Evolutionary conservation across 2,888 invertebrate species (phyloP).

Genomic region (Synanthedon andrenaeformis): DNA sequence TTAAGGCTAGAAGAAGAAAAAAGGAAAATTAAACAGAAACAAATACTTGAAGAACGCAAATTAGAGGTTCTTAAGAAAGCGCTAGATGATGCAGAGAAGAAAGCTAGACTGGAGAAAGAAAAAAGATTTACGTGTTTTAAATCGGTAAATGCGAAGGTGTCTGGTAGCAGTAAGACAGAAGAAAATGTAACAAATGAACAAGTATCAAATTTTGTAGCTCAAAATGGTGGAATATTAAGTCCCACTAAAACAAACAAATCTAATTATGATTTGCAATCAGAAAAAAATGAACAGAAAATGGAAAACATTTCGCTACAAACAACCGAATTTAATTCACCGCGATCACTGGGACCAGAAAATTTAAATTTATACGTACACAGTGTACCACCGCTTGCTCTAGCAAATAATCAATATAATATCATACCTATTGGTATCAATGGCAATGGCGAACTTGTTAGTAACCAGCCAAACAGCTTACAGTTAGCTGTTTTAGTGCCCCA

Average conservation of each 20-base stretch:
- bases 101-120: conserved; percentile 77
- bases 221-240: conserved; percentile 28
- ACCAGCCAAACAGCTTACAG: conserved; percentile 65
- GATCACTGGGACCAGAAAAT: conserved; percentile 49
- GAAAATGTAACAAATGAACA: conserved; percentile 24
- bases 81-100: conserved; percentile 80
- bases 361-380: conserved; percentile 58
- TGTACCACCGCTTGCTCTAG: conserved; percentile 47
- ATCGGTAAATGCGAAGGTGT: conserved; percentile 24
- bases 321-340: conserved; percentile 53
- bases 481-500: conserved; percentile 73
- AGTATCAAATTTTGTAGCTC: conserved; percentile 1
- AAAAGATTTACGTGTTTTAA: conserved; percentile 51
- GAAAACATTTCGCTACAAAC: conserved; percentile 49
- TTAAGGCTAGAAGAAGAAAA: conserved; percentile 80
- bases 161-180: conserved; percentile 21
- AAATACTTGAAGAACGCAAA: conserved; percentile 78
- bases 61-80: conserved; percentile 82
- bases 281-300: conserved; percentile 42
- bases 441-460: conserved; percentile 44
- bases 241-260: conserved; percentile 55
- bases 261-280: conserved; percentile 46
- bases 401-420: conserved; percentile 56
- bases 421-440: conserved; percentile 55
- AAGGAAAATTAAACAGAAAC: conserved; percentile 73